These are phyloP conservation scores for Danaus plexippus DNA, from an alignment of 1,140 invertebrate species.

Conservation along the genomic window DNA sequence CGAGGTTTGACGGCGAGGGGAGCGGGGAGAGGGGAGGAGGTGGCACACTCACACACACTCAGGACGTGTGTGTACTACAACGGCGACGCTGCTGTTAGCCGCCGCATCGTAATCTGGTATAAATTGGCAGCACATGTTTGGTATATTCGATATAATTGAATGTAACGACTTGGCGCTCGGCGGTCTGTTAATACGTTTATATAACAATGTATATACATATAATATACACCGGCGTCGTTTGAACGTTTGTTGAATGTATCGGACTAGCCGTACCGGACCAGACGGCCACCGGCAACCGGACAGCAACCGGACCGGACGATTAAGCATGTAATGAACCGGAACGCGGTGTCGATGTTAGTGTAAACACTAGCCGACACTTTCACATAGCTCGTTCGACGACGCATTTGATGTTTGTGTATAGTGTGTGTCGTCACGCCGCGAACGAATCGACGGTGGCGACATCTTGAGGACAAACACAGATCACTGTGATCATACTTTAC, in stretches of 20 bases:
- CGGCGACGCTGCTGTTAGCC: slow-evolving; percentile 18
- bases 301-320: slow-evolving; percentile 18
- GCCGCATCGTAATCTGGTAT: slow-evolving; percentile 27
- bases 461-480: no score
- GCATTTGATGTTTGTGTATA: slow-evolving; percentile 1
- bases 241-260: background rate
- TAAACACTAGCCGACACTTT: slow-evolving; percentile 30
- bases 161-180: no score
- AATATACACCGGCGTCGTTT: slow-evolving; percentile 8
- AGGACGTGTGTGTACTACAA: no score
- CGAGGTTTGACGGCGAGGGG: slow-evolving; percentile 9
- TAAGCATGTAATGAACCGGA: slow-evolving; percentile 36
- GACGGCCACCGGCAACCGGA: slow-evolving; percentile 18
- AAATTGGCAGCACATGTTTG: slow-evolving; percentile 29
- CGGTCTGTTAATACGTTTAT: no score
- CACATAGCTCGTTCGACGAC: slow-evolving; percentile 8
- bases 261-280: slow-evolving; percentile 11
- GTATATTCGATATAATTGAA: background rate
- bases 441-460: no score
- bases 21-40: slow-evolving; percentile 14
- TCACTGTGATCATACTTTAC: no score
- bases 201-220: no score
- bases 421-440: background rate
- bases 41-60: slow-evolving; percentile 1
- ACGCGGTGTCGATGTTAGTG: slow-evolving; percentile 41